A percentile compares a stretch with the other conserved stretches of the same genome.
These are phyloP conservation scores for Calypte anna DNA, from an alignment of 2,113 vertebrate species.

Conservation along the genomic window DNA sequence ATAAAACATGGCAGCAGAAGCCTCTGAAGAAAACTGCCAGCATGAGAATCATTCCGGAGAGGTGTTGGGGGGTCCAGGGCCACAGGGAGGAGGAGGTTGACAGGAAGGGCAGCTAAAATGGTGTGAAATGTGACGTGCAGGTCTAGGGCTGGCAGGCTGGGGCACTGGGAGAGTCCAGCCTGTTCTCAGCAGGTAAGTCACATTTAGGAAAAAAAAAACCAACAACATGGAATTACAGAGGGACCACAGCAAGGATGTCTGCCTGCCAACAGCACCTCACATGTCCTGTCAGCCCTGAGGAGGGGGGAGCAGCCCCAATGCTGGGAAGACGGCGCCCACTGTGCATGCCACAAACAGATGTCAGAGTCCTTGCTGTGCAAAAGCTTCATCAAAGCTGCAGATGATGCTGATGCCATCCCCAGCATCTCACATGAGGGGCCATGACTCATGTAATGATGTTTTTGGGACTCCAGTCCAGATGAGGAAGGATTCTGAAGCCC, in stretches of 20 bases:
- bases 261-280: neutral
- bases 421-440: constrained; percentile 19
- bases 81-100: neutral
- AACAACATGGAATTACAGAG: neutral
- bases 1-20: neutral
- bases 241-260: neutral
- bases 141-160: neutral
- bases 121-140: neutral
- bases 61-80: neutral
- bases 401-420: constrained; percentile 21
- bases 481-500: neutral
- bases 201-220: neutral
- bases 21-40: neutral
- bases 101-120: neutral
- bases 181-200: neutral
- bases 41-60: neutral
- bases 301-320: neutral
- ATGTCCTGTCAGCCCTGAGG: neutral
- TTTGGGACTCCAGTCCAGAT: neutral
- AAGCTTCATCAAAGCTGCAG: constrained; percentile 44
- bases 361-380: neutral
- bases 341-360: constrained; percentile 57
- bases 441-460: neutral
- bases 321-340: neutral
- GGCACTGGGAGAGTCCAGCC: neutral